Evolutionary conservation across 2,797 vertebrate genomes (phyloP).

Genomic region (Epinephelus coioides): DNA sequence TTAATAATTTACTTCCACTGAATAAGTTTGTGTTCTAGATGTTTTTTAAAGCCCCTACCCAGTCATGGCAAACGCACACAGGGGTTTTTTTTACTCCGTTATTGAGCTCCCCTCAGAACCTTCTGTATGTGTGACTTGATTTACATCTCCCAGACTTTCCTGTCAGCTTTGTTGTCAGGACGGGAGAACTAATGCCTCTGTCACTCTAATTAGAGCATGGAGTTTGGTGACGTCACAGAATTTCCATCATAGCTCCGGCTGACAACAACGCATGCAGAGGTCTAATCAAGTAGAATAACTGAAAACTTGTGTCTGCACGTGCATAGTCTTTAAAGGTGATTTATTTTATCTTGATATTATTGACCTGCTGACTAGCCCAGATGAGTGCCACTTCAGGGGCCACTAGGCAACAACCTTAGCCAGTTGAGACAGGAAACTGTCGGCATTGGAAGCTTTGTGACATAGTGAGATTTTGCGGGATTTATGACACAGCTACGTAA

Average conservation of each 20-base stretch:
- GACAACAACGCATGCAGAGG: neutral
- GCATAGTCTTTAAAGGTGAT: neutral
- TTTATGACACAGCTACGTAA: too few species aligned
- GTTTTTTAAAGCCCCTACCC: neutral
- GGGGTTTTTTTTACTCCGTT: too few species aligned
- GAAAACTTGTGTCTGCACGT: neutral
- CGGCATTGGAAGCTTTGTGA: too few species aligned
- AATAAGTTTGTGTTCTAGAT: neutral
- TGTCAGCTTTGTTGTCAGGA: neutral
- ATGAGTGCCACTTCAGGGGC: slow-evolving; percentile 10
- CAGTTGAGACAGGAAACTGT: too few species aligned
- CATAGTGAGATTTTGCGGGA: too few species aligned
- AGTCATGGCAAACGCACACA: neutral
- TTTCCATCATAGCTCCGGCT: neutral
- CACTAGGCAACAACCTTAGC: neutral
- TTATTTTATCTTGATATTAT: neutral
- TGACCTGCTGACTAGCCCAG: neutral
- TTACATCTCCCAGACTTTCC: neutral
- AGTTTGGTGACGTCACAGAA: neutral
- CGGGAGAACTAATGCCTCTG: neutral
- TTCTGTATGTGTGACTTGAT: neutral
- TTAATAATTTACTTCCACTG: neutral
- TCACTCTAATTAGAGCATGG: neutral
- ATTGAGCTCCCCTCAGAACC: too few species aligned
- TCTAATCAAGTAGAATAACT: neutral